Evolutionary conservation across 2,113 vertebrate species (phyloP).

Genomic region (Protomyctophum bolini): DNA sequence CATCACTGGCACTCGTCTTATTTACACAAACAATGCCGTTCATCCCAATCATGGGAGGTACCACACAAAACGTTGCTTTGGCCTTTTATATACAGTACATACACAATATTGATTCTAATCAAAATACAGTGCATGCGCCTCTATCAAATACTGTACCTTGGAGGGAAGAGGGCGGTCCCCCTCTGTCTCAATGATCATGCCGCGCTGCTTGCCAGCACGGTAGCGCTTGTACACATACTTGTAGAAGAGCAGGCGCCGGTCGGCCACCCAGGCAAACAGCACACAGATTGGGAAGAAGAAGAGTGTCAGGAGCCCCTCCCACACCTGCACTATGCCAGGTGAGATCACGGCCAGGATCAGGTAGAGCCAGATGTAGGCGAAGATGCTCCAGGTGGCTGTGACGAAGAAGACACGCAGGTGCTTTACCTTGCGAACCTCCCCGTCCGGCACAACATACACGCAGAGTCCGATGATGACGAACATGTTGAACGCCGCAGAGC

Average conservation of each 20-base stretch:
- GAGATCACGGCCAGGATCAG: conserved; percentile 96
- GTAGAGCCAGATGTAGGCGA: conserved; percentile 98
- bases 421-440: conserved; percentile 95
- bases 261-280: conserved; percentile 96
- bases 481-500: conserved; percentile 98
- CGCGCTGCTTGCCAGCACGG: conserved; percentile 93
- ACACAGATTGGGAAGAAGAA: conserved; percentile 98
- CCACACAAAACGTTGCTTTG: too few relatives aligned
- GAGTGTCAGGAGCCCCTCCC: conserved; percentile 97
- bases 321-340: conserved; percentile 94
- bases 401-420: conserved; percentile 97
- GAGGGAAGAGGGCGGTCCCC: conserved; percentile 90
- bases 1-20: too few relatives aligned
- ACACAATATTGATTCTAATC: too few relatives aligned
- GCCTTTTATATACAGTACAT: too few relatives aligned
- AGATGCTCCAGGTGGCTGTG: conserved; percentile 97
- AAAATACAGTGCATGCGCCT: too few relatives aligned
- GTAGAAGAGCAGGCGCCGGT: conserved; percentile 96
- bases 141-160: conserved; percentile 70
- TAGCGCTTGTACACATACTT: conserved; percentile 99
- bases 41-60: too few relatives aligned
- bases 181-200: conserved; percentile 97
- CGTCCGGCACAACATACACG: conserved; percentile 95
- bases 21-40: too few relatives aligned
- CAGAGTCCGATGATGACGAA: conserved; percentile 97